Evolutionary conservation across 2,113 vertebrate species (phyloP).

Genomic region (Lagopus muta): DNA sequence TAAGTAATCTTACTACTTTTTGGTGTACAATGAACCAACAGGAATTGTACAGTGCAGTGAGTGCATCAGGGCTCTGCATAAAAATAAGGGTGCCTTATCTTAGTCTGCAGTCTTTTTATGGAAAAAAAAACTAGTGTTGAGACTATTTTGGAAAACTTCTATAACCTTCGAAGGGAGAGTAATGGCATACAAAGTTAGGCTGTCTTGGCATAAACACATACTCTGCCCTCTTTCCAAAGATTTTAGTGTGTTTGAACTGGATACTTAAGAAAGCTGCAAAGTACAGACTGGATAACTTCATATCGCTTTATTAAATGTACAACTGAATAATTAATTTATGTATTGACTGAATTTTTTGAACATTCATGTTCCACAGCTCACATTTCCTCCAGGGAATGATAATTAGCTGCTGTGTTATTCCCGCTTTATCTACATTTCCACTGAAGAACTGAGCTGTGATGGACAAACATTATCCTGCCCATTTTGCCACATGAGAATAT

Average conservation of each 20-base stretch:
- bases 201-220: not conserved
- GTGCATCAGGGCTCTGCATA: not conserved
- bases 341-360: not conserved
- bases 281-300: not conserved
- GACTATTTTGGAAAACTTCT: not conserved
- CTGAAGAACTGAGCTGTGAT: not conserved
- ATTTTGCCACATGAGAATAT: not conserved
- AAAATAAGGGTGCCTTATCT: not conserved
- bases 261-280: not conserved
- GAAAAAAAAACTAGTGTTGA: not conserved
- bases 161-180: not conserved
- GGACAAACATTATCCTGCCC: not conserved
- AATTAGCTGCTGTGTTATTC: not conserved
- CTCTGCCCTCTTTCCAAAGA: not conserved
- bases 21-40: not conserved
- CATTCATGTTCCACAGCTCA: not conserved
- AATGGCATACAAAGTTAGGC: not conserved
- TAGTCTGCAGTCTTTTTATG: not conserved
- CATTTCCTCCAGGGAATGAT: not conserved
- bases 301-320: not conserved
- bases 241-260: not conserved
- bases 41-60: not conserved
- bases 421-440: not conserved
- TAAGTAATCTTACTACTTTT: constrained; percentile 27
- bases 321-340: not conserved